Conservation (phyloP, 2,113 vertebrate genomes). For the Spea multiplicata region DNA sequence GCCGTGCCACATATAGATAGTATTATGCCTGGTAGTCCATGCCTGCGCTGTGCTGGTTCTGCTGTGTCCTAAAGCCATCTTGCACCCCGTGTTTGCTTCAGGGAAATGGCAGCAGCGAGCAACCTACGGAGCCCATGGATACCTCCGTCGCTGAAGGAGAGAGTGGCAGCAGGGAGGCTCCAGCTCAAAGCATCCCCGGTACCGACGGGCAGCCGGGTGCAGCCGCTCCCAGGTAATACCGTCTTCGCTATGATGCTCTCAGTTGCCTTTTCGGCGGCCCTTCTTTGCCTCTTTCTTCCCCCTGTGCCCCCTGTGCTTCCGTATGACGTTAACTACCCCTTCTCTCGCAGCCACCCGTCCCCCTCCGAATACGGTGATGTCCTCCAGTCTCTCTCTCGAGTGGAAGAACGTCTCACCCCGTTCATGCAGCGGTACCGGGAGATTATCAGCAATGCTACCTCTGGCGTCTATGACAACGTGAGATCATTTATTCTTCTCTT, state of each 20-base stretch:
- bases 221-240: background rate
- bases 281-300: background rate
- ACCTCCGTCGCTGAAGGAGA: slow-evolving; percentile 57
- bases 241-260: background rate
- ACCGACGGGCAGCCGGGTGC: slow-evolving; percentile 5
- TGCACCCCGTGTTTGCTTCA: background rate
- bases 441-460: slow-evolving; percentile 77
- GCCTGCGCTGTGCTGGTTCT: background rate
- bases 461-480: slow-evolving; percentile 81
- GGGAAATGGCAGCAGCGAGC: slow-evolving; percentile 10
- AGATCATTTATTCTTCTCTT: slow-evolving; percentile 31
- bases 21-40: background rate
- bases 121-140: slow-evolving; percentile 58
- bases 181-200: background rate
- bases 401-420: slow-evolving; percentile 81
- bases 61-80: background rate
- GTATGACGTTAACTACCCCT: background rate
- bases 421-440: slow-evolving; percentile 83
- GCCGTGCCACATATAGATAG: background rate
- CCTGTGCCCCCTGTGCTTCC: background rate
- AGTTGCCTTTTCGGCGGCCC: background rate
- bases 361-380: slow-evolving; percentile 81
- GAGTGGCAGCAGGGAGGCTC: background rate
- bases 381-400: slow-evolving; percentile 76
- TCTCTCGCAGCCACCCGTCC: slow-evolving; percentile 74